Evolutionary conservation across 2,888 invertebrate genomes (phyloP).

Genomic region (Stegophylla sp.): DNA sequence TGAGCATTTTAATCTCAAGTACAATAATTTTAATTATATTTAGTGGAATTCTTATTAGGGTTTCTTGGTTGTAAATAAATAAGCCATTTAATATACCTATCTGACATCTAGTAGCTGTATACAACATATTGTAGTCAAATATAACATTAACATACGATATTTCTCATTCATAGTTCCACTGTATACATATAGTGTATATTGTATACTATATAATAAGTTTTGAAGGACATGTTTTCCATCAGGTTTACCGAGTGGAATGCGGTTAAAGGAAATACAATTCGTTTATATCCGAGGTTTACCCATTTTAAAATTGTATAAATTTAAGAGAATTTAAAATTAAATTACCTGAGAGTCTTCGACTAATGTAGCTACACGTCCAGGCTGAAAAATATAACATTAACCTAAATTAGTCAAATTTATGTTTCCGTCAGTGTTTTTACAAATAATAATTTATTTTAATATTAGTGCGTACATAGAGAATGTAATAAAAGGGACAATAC

Average conservation of each 20-base stretch:
- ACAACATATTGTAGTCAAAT: not conserved
- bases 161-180: slow-evolving; percentile 15
- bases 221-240: slow-evolving; percentile 22
- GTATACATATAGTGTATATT: not conserved
- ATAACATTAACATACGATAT: not conserved
- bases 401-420: slow-evolving; percentile 17
- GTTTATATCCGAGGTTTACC: too few species aligned
- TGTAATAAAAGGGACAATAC: slow-evolving; percentile 8
- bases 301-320: not conserved
- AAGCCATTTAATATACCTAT: not conserved
- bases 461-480: not conserved
- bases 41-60: not conserved
- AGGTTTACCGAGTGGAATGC: slow-evolving; percentile 19
- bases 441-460: slow-evolving; percentile 4
- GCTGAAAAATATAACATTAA: slow-evolving; percentile 73
- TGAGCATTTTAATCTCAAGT: too few species aligned
- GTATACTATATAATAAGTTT: not conserved
- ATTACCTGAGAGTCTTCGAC: slow-evolving; percentile 81
- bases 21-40: not conserved
- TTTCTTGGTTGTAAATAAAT: not conserved
- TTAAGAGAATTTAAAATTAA: slow-evolving; percentile 58
- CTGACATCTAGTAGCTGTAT: not conserved
- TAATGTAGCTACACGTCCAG: slow-evolving; percentile 88
- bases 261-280: slow-evolving; percentile 36
- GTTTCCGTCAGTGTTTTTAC: slow-evolving; percentile 14